Percentiles rank a stretch among this genome's conserved stretches.
Evolutionary conservation across 2,888 invertebrate genomes (phyloP).

Genomic region (Folsomia manolachei): DNA sequence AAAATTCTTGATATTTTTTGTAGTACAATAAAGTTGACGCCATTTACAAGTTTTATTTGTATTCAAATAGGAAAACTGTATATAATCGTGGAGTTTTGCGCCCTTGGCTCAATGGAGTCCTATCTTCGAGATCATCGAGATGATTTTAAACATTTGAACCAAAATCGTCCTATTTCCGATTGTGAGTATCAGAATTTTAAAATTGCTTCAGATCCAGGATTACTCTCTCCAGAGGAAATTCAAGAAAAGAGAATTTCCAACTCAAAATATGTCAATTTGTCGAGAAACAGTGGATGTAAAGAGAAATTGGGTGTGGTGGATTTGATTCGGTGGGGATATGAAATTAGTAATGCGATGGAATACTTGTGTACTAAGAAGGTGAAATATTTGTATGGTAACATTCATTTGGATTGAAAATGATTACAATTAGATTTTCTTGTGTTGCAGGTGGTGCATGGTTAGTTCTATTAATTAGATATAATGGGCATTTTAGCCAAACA

Average conservation of each 20-base stretch:
- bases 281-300: not conserved
- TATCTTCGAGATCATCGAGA: constrained; percentile 11
- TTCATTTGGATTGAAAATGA: no score
- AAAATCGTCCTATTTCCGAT: not conserved
- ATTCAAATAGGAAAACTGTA: constrained; percentile 13
- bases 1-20: not conserved
- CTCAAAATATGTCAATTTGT: constrained; percentile 11
- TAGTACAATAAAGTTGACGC: no score
- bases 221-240: not conserved
- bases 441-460: constrained; percentile 7
- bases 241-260: not conserved
- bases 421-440: no score
- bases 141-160: constrained; percentile 6
- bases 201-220: not conserved
- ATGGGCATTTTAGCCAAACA: no score
- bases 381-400: no score
- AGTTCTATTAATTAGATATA: no score
- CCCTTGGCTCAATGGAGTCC: constrained; percentile 3
- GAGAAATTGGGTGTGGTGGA: not conserved
- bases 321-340: constrained; percentile 4
- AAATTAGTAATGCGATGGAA: constrained; percentile 15
- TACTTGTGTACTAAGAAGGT: constrained; percentile 10
- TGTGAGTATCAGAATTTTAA: constrained; percentile 11
- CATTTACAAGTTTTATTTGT: no score
- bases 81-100: constrained; percentile 5